These are phyloP conservation scores for Lithophane socia DNA, from an alignment of 2,888 invertebrate genomes.

Conservation along the genomic window DNA sequence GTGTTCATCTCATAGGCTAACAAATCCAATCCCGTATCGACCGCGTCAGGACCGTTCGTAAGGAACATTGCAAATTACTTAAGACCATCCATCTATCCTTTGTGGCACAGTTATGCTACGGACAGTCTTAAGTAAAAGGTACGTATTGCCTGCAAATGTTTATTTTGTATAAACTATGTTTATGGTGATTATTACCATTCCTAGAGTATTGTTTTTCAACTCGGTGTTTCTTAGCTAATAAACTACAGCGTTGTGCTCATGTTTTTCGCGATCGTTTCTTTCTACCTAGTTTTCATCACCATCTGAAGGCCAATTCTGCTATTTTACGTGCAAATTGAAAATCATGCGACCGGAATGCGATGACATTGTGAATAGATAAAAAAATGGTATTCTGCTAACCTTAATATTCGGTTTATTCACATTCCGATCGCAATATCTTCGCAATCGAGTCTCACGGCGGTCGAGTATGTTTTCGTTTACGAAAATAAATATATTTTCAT, in stretches of 20 bases:
- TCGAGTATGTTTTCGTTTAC: no score
- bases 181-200: not conserved
- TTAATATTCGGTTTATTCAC: no score
- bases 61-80: slow-evolving; percentile 42
- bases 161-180: not conserved
- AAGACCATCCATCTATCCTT: slow-evolving; percentile 36
- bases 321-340: no score
- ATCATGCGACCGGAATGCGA: no score
- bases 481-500: no score
- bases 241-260: not conserved
- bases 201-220: not conserved
- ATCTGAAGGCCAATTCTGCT: no score
- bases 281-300: not conserved
- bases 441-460: no score
- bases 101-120: slow-evolving; percentile 24
- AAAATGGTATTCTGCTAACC: no score
- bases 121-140: slow-evolving; percentile 10
- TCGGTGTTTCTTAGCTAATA: not conserved
- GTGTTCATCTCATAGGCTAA: slow-evolving; percentile 8
- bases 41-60: not conserved
- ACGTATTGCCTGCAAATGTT: slow-evolving; percentile 14
- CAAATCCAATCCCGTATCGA: slow-evolving; percentile 33
- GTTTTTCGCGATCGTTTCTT: not conserved
- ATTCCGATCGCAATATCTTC: no score
- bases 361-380: no score